Base-by-base conservation (phyloP, 2,888 invertebrate species). In the Sinhomidia bicolor region DNA sequence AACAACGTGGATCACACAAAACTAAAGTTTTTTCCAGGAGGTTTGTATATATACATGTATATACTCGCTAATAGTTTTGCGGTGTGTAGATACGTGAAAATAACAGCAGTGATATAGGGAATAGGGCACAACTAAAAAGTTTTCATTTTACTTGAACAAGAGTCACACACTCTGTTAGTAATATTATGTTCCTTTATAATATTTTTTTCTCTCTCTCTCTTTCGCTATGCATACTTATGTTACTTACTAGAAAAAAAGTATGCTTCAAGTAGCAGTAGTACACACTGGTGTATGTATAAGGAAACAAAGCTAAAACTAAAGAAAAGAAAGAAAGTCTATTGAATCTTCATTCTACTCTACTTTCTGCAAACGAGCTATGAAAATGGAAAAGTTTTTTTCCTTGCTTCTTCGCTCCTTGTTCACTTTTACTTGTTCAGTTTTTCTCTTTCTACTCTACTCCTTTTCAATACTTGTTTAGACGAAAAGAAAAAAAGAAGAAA, bases 301-400 rank as follows among this genome's bases (percentile, higher is more conserved):
- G 79, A 68, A 84, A 89, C 71, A 85, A 71, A 51, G 84, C 65
- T 47, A 71, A 84, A 84, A 85, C 44, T 65, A 74, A 44, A 74
- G 29, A 57, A 84, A 83, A 51, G 76, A 20, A 23, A 10, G 62
- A 60, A 85, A 85, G 80, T 89, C 89, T 81, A 89, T 89, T 84
- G 89, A 85, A 85, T 89, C 88, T 88, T 82, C 88, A 88, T 88
- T 82, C 83, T 88, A 82, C 78, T 82, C 83, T 88, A 82, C 78
- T 88, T 80, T 85, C 71, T 89, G 81, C 89, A 85, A 89, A 89
- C 89, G 89, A 89, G 84, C 89, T 89, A 84, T 89, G 84, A 89
- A 81, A 89, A 89, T 84, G 85, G 85, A 85, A 85, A 89, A 89
- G 89, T 88, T 88, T 88, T 84, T 85, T 79, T 71, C 23, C 3